A percentile compares a stretch with the other conserved stretches of the same genome.
These are phyloP conservation scores for Pseudomugil tenellus DNA, from an alignment of 2,797 vertebrate species.

Conservation along the genomic window DNA sequence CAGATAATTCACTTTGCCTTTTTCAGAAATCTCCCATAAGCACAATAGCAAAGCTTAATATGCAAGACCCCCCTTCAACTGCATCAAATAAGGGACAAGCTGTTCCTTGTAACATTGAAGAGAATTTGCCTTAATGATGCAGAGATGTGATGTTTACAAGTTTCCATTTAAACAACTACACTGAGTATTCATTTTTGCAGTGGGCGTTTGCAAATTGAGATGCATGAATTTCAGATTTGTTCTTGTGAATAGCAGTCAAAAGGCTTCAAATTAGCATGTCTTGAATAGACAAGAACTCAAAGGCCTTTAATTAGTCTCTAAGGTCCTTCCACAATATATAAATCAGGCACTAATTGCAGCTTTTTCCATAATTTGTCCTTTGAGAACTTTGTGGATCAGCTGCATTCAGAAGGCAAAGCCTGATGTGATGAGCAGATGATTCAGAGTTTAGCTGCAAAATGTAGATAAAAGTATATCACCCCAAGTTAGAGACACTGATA, in stretches of 20 bases:
- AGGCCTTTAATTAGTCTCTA: conserved; percentile 82
- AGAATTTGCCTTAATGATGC: conserved; percentile 50
- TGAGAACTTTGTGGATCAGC: conserved; percentile 62
- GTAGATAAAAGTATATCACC: background rate
- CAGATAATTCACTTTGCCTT: conserved; percentile 71
- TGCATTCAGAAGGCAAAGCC: conserved; percentile 50
- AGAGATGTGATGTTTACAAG: conserved; percentile 50
- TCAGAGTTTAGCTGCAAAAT: conserved; percentile 17
- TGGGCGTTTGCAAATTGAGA: conserved; percentile 61
- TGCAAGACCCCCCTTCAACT: conserved; percentile 43
- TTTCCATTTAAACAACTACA: conserved; percentile 45
- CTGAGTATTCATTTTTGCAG: conserved; percentile 41
- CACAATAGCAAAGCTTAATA: conserved; percentile 60
- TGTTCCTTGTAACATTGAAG: conserved; percentile 37
- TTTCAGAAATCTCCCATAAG: conserved; percentile 61
- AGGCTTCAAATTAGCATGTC: conserved; percentile 77
- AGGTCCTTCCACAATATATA: conserved; percentile 74
- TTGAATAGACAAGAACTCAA: conserved; percentile 77
- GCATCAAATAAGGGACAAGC: conserved; percentile 41
- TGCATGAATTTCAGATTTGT: conserved; percentile 64
- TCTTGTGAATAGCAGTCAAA: conserved; percentile 70
- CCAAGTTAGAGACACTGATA: conserved; percentile 8
- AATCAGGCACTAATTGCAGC: conserved; percentile 80
- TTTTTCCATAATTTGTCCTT: conserved; percentile 74
- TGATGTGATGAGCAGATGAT: conserved; percentile 27